phyloP scores from a whole-genome alignment of 2,113 vertebrate species.

The Ancistrus triradiatus region DNA sequence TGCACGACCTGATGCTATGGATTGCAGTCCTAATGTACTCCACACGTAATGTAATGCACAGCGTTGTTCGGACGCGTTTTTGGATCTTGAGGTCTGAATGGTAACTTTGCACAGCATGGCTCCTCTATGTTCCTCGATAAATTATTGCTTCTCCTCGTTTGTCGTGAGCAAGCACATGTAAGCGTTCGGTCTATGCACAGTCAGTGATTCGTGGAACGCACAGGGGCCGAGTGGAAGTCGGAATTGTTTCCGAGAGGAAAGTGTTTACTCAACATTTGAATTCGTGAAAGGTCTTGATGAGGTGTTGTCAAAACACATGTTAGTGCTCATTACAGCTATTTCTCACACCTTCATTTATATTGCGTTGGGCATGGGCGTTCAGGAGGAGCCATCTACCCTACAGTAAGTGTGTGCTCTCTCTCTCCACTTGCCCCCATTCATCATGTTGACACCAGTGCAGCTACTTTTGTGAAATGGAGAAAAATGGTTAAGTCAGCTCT shows the following conservation, averaged over 20 bases:
- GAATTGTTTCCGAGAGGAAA: slow-evolving; percentile 25
- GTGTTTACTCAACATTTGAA: slow-evolving; percentile 37
- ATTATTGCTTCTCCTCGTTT: slow-evolving; percentile 1
- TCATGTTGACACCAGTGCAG: slow-evolving; percentile 71
- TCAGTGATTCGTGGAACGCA: slow-evolving; percentile 30
- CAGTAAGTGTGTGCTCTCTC: slow-evolving; percentile 35
- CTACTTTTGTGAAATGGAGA: slow-evolving; percentile 73
- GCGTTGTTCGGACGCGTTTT: slow-evolving; percentile 6
- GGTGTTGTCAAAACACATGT: slow-evolving; percentile 46
- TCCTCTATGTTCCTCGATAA: slow-evolving; percentile 29
- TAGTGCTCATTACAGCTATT: slow-evolving; percentile 52
- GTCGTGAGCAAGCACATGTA: slow-evolving; percentile 6
- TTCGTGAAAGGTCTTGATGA: slow-evolving; percentile 42
- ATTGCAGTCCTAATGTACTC: slow-evolving; percentile 4
- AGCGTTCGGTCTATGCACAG: slow-evolving; percentile 13
- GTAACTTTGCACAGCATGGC: not conserved
- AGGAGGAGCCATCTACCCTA: slow-evolving; percentile 44
- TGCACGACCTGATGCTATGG: slow-evolving; percentile 11
- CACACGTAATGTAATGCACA: slow-evolving; percentile 8
- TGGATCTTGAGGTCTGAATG: not conserved
- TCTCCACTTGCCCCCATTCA: slow-evolving; percentile 55
- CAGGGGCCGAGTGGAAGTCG: not conserved
- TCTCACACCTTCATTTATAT: slow-evolving; percentile 49
- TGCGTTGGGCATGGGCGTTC: slow-evolving; percentile 39
- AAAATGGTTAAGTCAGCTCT: slow-evolving; percentile 76